These are phyloP conservation scores for Hecatera dysodea DNA, from an alignment of 2,888 invertebrate genomes.

Conservation along the genomic window DNA sequence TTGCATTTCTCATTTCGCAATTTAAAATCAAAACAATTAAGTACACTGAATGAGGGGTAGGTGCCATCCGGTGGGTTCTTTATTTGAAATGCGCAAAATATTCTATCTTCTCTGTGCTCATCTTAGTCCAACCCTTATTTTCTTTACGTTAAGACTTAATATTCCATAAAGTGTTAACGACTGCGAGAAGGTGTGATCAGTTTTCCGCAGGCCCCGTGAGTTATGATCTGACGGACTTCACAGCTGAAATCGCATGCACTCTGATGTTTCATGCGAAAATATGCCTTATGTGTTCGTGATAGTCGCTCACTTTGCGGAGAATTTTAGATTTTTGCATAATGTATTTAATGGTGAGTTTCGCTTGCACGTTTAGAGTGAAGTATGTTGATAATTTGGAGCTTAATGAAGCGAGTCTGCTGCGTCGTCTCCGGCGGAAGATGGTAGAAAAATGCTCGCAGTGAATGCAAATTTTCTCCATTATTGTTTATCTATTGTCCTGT, in stretches of 20 bases:
- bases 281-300: slow-evolving; percentile 73
- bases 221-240: slow-evolving; percentile 86
- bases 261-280: slow-evolving; percentile 75
- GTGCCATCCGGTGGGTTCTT: slow-evolving; percentile 80
- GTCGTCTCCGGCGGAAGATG: slow-evolving; percentile 85
- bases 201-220: slow-evolving; percentile 78
- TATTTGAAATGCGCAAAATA: slow-evolving; percentile 78
- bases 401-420: slow-evolving; percentile 87
- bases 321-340: slow-evolving; percentile 70
- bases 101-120: slow-evolving; percentile 61
- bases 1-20: slow-evolving; percentile 79
- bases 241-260: slow-evolving; percentile 78
- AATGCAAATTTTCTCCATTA: slow-evolving; percentile 88
- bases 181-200: slow-evolving; percentile 74
- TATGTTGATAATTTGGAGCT: slow-evolving; percentile 89
- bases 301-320: slow-evolving; percentile 67
- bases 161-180: slow-evolving; percentile 59
- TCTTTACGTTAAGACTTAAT: slow-evolving; percentile 66
- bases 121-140: slow-evolving; percentile 56
- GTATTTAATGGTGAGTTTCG: slow-evolving; percentile 83
- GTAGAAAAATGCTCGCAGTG: slow-evolving; percentile 86
- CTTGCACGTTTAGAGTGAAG: slow-evolving; percentile 80
- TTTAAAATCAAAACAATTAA: slow-evolving; percentile 89
- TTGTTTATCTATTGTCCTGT: slow-evolving; percentile 89
- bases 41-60: slow-evolving; percentile 81